A percentile compares a stretch with the other conserved stretches of the same genome.
Conservation (phyloP, 1,140 invertebrate species). For the Drosophila gunungcola region DNA sequence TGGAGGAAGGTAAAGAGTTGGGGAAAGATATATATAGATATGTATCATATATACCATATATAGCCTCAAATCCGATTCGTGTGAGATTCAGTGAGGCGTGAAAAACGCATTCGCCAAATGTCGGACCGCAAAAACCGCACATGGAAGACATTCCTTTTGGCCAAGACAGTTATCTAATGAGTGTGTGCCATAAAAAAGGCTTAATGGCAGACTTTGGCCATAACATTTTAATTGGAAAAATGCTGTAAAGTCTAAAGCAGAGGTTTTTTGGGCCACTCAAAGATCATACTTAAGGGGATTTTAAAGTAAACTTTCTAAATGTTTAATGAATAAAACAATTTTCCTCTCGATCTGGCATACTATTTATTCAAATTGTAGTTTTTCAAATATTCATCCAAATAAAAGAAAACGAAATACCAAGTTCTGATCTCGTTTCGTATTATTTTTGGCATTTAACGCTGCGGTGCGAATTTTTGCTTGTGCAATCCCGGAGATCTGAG, state of each 20-base stretch:
- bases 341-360: too few relatives aligned
- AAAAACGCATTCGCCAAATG: constrained; percentile 42
- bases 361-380: too few relatives aligned
- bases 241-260: not conserved
- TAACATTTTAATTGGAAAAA: constrained; percentile 14
- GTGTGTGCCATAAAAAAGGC: constrained; percentile 2
- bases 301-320: too few relatives aligned
- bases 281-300: too few relatives aligned
- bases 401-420: constrained; percentile 6
- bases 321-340: too few relatives aligned
- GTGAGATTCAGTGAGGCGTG: constrained; percentile 47
- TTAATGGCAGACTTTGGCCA: constrained; percentile 25
- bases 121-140: constrained; percentile 15
- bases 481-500: constrained; percentile 5
- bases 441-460: constrained; percentile 36
- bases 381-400: not conserved
- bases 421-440: constrained; percentile 1
- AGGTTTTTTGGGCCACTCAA: too few relatives aligned
- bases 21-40: constrained; percentile 2
- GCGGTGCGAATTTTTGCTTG: constrained; percentile 33
- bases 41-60: not conserved
- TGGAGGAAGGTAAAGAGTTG: constrained; percentile 10
- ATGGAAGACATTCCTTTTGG: constrained; percentile 34
- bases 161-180: constrained; percentile 48
- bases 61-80: constrained; percentile 41